These are phyloP conservation scores for Scopus umbretta DNA, from an alignment of 2,113 vertebrate genomes.

Conservation along the genomic window DNA sequence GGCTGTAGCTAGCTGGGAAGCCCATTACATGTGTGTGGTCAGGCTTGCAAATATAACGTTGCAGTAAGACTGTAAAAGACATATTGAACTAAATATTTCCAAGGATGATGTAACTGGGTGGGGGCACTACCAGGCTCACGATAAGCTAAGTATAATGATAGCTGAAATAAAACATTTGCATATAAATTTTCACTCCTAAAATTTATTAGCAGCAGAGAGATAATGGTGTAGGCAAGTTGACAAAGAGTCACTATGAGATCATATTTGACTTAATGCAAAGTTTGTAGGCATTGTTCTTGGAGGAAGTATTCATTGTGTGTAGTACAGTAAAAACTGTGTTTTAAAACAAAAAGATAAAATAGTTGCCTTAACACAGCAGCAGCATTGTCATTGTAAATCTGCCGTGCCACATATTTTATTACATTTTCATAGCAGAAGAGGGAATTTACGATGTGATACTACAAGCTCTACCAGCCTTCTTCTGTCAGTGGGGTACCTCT, in stretches of 20 bases:
- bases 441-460: conserved; percentile 59
- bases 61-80: neutral
- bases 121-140: neutral
- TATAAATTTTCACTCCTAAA: neutral
- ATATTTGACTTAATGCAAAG: neutral
- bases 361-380: conserved; percentile 41
- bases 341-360: conserved; percentile 45
- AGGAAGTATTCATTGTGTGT: neutral
- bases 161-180: conserved; percentile 33
- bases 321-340: neutral
- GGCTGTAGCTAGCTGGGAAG: neutral
- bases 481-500: conserved; percentile 60
- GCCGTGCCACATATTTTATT: conserved; percentile 48
- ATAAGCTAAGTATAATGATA: neutral
- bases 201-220: conserved; percentile 26
- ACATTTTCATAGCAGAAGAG: conserved; percentile 60
- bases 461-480: conserved; percentile 46
- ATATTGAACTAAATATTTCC: neutral
- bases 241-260: neutral
- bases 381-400: conserved; percentile 58
- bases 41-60: neutral
- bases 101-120: conserved; percentile 41
- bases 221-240: neutral
- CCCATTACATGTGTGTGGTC: neutral
- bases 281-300: neutral